phyloP scores from a whole-genome alignment of 2,797 vertebrate species.

The Pangasius larnaudii region DNA sequence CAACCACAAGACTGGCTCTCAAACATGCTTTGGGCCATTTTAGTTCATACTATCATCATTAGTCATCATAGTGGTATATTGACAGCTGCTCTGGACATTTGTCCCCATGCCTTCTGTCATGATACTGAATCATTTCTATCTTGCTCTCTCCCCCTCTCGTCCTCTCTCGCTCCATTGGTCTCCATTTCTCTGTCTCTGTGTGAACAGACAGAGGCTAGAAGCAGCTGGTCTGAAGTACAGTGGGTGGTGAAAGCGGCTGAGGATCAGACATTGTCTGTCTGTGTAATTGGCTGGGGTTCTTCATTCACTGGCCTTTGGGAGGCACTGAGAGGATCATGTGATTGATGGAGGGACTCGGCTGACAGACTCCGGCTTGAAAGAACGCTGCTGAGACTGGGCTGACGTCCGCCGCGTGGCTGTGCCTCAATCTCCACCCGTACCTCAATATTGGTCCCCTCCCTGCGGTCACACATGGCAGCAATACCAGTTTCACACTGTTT shows the following conservation, averaged over 20 bases:
- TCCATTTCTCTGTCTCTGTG: conserved; percentile 59
- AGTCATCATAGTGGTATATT: conserved; percentile 49
- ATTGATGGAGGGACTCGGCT: conserved; percentile 76
- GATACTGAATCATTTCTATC: conserved; percentile 46
- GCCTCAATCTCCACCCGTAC: conserved; percentile 84
- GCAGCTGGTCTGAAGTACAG: conserved; percentile 72
- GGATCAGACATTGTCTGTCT: conserved; percentile 70
- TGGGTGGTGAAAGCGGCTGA: conserved; percentile 61
- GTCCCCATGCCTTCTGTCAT: conserved; percentile 44
- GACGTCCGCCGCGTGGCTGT: conserved; percentile 71
- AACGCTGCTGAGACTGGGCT: conserved; percentile 81
- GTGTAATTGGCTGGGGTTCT: conserved; percentile 60
- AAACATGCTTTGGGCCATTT: conserved; percentile 70
- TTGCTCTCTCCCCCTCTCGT: background rate
- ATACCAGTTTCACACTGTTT: background rate
- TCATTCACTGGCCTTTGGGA: conserved; percentile 62
- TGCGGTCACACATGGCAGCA: conserved; percentile 59
- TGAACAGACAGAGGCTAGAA: conserved; percentile 71
- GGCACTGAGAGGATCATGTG: conserved; percentile 72
- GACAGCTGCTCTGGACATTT: conserved; percentile 46
- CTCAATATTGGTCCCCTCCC: conserved; percentile 82
- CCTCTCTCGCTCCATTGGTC: conserved; percentile 56
- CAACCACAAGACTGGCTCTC: conserved; percentile 64
- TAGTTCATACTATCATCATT: conserved; percentile 51
- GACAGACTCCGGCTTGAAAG: conserved; percentile 82